Base-by-base conservation (phyloP, 2,888 invertebrate genomes). In the Halocaridina rubra region DNA sequence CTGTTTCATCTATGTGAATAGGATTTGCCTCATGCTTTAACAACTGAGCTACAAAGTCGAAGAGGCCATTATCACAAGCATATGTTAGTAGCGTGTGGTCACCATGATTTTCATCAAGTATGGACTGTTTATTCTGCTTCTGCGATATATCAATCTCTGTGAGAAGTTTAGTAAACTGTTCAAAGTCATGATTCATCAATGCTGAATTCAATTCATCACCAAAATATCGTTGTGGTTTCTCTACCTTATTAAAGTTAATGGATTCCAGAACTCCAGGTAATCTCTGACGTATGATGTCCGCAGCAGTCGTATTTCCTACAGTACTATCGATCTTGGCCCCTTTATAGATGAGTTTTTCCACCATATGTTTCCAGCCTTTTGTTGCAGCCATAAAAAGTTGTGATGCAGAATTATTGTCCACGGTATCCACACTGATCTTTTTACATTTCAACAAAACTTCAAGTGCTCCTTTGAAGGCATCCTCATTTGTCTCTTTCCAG, bases 11-110 rank as follows among this genome's bases (percentile, higher is more conserved):
- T n/a, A 29, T 89, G 89, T 91, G 92, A 88, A 94, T 93, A 0
- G 94, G 92, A 90, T 94, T 92, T 0, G 94, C 94, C 84, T 94
- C 94, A 78, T 93, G 90, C 81, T 93, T 92, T 13, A 95, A 90
- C 53, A 95, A 90, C 3, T 92, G 91, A 88, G 93, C 91, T 0
- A 94, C 93, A 80, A 93, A 94, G 39, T 93, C 92, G 33, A 92
- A 24, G 61, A 89, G 71, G 3, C 89, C 88, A 69, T 88, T 71
- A 32, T 86, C 88, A 64, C 88, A 88, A 13, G 88, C 86, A 81
- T 88, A 85, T 61, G 85, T 85, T 16, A 88, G 61, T 29, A 88
- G 79, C 19, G 85, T 88, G 46, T 76, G 74, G 8, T 80, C 69
- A 24, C 88, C 88, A 46, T 86, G 85, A 59, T 78, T 71, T n/a